Evolutionary conservation across 64 coral and sea anemone genomes (phyloP).

Genomic region (Montipora sp.): DNA sequence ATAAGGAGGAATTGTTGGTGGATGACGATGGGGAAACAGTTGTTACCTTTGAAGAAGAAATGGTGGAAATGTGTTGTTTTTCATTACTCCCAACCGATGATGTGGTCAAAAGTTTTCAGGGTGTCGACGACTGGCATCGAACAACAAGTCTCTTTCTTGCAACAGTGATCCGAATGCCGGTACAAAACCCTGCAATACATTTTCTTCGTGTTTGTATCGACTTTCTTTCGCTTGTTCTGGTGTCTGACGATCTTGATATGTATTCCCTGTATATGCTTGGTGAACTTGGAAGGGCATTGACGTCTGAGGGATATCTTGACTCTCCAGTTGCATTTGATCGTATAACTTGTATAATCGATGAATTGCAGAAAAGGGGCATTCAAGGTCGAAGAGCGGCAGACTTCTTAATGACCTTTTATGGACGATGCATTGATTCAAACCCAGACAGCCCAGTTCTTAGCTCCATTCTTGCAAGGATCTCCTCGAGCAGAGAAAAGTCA

Average conservation of each 20-base stretch:
- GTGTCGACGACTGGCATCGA: slow-evolving; percentile 44
- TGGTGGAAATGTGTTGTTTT: slow-evolving; percentile 46
- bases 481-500: slow-evolving; percentile 33
- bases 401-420: slow-evolving; percentile 74
- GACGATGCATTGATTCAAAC: slow-evolving; percentile 82
- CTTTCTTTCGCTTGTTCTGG: slow-evolving; percentile 60
- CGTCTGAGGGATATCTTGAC: slow-evolving; percentile 55
- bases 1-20: too few species aligned
- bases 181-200: slow-evolving; percentile 56
- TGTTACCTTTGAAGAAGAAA: slow-evolving; percentile 32
- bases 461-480: slow-evolving; percentile 70
- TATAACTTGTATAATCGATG: slow-evolving; percentile 34
- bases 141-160: slow-evolving; percentile 64
- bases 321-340: slow-evolving; percentile 61
- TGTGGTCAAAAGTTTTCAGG: slow-evolving; percentile 12
- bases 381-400: slow-evolving; percentile 46
- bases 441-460: slow-evolving; percentile 75
- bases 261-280: slow-evolving; percentile 79
- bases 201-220: slow-evolving; percentile 84
- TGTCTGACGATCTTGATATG: slow-evolving; percentile 51
- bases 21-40: background rate
- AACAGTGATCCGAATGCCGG: slow-evolving; percentile 50
- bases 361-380: slow-evolving; percentile 42
- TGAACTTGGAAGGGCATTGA: slow-evolving; percentile 46
- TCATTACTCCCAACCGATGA: slow-evolving; percentile 74